Conservation (phyloP, 2,888 invertebrate genomes). For the Chaitophorus viminalis region DNA sequence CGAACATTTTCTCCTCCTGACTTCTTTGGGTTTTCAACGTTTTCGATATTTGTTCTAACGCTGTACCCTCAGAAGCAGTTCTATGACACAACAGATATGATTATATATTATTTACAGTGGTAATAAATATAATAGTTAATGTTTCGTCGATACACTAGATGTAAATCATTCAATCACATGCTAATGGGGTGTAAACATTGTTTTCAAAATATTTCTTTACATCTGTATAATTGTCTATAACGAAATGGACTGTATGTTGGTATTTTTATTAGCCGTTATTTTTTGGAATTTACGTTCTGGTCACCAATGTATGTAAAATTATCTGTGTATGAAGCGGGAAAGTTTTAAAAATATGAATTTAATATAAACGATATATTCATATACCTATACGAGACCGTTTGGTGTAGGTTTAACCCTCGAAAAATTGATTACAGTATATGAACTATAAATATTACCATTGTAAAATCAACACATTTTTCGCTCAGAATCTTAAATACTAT, state of each 20-base stretch:
- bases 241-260: no score
- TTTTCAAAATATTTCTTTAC: no score
- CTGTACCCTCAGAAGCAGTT: conserved; percentile 1
- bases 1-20: conserved; percentile 38
- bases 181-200: no score
- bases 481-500: not conserved
- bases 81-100: not conserved
- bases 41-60: conserved; percentile 48
- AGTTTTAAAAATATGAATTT: no score
- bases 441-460: not conserved
- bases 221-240: no score
- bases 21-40: conserved; percentile 21
- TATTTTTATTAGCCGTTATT: no score
- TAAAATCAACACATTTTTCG: not conserved
- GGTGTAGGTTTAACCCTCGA: no score
- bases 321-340: no score
- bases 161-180: not conserved
- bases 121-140: not conserved
- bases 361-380: no score
- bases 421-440: not conserved
- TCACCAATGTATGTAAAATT: no score
- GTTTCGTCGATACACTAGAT: not conserved
- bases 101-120: not conserved
- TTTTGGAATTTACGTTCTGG: no score
- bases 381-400: no score